Conservation (phyloP, 1,140 invertebrate species). For the Spodoptera frugiperda region DNA sequence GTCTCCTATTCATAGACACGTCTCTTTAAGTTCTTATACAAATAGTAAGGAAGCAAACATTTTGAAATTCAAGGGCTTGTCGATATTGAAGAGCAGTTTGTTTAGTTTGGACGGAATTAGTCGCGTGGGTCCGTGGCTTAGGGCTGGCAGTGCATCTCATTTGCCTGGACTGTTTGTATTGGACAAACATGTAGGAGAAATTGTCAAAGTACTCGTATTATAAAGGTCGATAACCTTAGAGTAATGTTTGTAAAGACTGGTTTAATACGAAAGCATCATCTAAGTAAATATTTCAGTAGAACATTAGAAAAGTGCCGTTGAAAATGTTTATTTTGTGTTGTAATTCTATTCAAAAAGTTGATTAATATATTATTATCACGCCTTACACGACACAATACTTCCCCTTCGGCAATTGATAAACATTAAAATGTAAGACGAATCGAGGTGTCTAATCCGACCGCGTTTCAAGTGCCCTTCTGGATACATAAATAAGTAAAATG, state of each 20-base stretch:
- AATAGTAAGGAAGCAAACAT: slow-evolving; percentile 68
- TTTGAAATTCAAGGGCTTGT: slow-evolving; percentile 73
- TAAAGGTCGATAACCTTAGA: slow-evolving; percentile 18
- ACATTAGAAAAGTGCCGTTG: not conserved
- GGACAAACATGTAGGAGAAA: slow-evolving; percentile 25
- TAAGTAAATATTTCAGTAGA: not conserved
- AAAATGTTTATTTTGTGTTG: slow-evolving; percentile 10
- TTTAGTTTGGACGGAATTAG: slow-evolving; percentile 65
- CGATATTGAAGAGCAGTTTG: slow-evolving; percentile 63
- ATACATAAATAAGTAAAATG: slow-evolving; percentile 65
- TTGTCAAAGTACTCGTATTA: slow-evolving; percentile 20
- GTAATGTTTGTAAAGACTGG: not conserved
- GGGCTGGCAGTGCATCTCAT: slow-evolving; percentile 46
- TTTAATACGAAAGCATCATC: not conserved
- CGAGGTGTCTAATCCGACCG: slow-evolving; percentile 74
- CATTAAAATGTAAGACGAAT: slow-evolving; percentile 61
- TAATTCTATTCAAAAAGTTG: slow-evolving; percentile 1
- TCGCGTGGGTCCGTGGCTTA: slow-evolving; percentile 54
- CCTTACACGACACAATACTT: slow-evolving; percentile 11
- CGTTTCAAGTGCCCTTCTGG: slow-evolving; percentile 66
- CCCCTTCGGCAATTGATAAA: slow-evolving; percentile 53
- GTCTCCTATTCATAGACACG: slow-evolving; percentile 63
- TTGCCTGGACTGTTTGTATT: slow-evolving; percentile 24
- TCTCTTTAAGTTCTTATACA: slow-evolving; percentile 60
- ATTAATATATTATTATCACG: slow-evolving; percentile 18